Conservation (phyloP, 2,113 vertebrate species). For the Pterocles burchelli region DNA sequence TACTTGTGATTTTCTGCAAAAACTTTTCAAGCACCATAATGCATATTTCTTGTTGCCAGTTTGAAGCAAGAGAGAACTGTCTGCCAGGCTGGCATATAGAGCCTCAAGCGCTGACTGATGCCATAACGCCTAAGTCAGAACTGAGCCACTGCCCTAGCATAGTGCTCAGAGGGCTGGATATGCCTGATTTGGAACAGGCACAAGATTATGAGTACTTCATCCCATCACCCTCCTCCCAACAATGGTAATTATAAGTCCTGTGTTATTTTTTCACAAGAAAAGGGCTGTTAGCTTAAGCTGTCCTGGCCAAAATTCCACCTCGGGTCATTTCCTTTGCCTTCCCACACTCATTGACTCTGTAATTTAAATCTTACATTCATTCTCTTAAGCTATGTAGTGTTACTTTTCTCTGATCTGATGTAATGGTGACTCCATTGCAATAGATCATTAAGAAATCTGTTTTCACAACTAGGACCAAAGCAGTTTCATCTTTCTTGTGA, state of each 20-base stretch:
- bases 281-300: background rate
- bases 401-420: background rate
- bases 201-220: background rate
- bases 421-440: background rate
- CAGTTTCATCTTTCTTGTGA: background rate
- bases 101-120: background rate
- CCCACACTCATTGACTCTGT: background rate
- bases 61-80: background rate
- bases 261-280: conserved; percentile 7
- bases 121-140: background rate
- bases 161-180: background rate
- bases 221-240: background rate
- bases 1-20: background rate
- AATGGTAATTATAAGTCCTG: background rate
- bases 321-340: conserved; percentile 11
- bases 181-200: background rate
- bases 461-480: background rate
- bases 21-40: background rate
- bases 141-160: background rate
- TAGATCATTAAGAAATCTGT: background rate
- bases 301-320: background rate
- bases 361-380: background rate
- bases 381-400: background rate
- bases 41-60: background rate
- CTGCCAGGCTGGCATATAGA: conserved; percentile 9